Evolutionary conservation across 2,113 vertebrate species (phyloP).

Genomic region (Anarhynchus alexandrinus): DNA sequence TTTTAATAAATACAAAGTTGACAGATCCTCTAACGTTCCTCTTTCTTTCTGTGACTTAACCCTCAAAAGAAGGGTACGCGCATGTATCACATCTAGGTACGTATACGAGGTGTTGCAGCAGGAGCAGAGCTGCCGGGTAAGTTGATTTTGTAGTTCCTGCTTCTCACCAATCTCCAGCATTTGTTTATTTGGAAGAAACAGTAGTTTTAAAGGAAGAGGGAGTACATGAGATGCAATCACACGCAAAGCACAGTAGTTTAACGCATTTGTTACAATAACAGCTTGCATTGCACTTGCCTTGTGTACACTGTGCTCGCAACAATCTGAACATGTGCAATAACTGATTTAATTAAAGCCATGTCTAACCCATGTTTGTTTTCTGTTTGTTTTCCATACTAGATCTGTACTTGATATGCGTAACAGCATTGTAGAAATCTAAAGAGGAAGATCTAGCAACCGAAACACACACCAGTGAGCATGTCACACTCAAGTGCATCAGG

Average conservation of each 20-base stretch:
- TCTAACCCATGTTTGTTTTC: not conserved
- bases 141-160: not conserved
- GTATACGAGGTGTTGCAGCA: not conserved
- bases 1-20: not conserved
- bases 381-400: not conserved
- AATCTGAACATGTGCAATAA: not conserved
- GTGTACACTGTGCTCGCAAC: not conserved
- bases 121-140: not conserved
- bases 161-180: not conserved
- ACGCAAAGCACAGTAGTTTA: not conserved
- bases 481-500: not conserved
- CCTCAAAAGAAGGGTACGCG: not conserved
- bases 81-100: not conserved
- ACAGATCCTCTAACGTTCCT: not conserved
- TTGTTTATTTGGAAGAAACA: not conserved
- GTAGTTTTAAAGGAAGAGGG: not conserved
- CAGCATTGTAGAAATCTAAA: not conserved
- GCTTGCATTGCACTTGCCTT: not conserved
- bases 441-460: not conserved
- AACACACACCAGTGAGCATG: not conserved
- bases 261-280: not conserved
- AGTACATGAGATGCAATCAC: rapidly evolving
- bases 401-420: rapidly evolving
- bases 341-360: not conserved
- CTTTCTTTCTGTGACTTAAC: not conserved